A percentile compares a stretch with the other conserved stretches of the same genome.
These are phyloP conservation scores for Episyrphus balteatus DNA, from an alignment of 1,140 invertebrate species.

Conservation along the genomic window DNA sequence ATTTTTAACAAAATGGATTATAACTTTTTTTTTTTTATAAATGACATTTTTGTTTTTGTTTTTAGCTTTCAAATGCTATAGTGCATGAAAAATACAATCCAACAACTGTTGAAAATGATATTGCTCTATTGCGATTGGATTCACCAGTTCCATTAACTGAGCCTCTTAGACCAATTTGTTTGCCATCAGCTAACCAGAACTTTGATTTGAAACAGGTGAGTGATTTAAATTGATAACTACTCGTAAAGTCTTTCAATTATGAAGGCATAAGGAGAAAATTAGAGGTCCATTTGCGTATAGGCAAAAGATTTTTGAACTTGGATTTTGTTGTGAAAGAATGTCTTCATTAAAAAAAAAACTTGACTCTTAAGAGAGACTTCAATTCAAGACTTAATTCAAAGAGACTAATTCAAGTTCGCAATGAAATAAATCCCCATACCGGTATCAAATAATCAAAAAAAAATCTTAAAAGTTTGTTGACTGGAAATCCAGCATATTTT, in stretches of 20 bases:
- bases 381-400: too few relatives aligned
- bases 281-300: too few relatives aligned
- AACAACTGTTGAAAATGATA: slow-evolving; percentile 58
- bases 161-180: slow-evolving; percentile 76
- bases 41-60: neutral
- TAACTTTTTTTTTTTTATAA: neutral
- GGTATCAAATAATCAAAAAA: too few relatives aligned
- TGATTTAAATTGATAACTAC: slow-evolving; percentile 3
- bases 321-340: too few relatives aligned
- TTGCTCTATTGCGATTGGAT: slow-evolving; percentile 48
- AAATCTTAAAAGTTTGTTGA: too few relatives aligned
- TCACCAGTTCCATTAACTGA: slow-evolving; percentile 59
- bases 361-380: too few relatives aligned
- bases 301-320: too few relatives aligned
- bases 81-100: slow-evolving; percentile 23
- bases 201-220: slow-evolving; percentile 28
- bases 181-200: slow-evolving; percentile 44
- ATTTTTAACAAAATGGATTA: neutral
- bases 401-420: too few relatives aligned
- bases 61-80: slow-evolving; percentile 14
- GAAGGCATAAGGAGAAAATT: too few relatives aligned
- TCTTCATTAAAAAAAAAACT: too few relatives aligned
- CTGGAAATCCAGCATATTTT: too few relatives aligned
- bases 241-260: neutral
- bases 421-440: too few relatives aligned